A percentile compares a stretch with the other conserved stretches of the same genome.
These are phyloP conservation scores for Macrosoma leucophasiata DNA, from an alignment of 2,888 invertebrate genomes.

Conservation along the genomic window DNA sequence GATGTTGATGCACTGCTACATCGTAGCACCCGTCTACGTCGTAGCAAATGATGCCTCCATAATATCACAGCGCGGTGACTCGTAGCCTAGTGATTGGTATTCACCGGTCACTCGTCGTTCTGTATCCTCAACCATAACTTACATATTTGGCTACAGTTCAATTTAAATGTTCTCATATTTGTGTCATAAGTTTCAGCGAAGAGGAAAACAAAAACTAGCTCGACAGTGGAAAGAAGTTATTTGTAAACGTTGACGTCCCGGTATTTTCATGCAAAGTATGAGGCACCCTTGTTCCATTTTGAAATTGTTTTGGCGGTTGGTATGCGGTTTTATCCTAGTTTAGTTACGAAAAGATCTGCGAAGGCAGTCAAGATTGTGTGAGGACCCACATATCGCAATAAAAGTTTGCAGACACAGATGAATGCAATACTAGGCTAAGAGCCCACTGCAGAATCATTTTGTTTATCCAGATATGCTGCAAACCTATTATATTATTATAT, in stretches of 20 bases:
- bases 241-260: conserved; percentile 69
- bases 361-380: conserved; percentile 47
- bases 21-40: conserved; percentile 60
- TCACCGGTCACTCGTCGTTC: conserved; percentile 44
- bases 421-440: conserved; percentile 53
- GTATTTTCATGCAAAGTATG: conserved; percentile 65
- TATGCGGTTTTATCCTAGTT: conserved; percentile 55
- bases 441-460: too few species aligned
- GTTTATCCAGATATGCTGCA: too few species aligned
- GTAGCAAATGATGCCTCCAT: conserved; percentile 36
- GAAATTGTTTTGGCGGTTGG: conserved; percentile 61
- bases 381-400: conserved; percentile 57
- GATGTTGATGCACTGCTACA: too few species aligned
- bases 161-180: conserved; percentile 70
- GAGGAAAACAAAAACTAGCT: conserved; percentile 63
- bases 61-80: conserved; percentile 28
- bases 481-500: too few species aligned
- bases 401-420: conserved; percentile 68
- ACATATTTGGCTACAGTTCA: conserved; percentile 69
- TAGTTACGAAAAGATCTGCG: conserved; percentile 38
- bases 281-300: conserved; percentile 53
- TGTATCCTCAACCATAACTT: conserved; percentile 55
- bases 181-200: conserved; percentile 64
- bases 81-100: conserved; percentile 49
- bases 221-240: conserved; percentile 57